Evolutionary conservation across 2,113 vertebrate species (phyloP).

Genomic region (Rafetus swinhoei): DNA sequence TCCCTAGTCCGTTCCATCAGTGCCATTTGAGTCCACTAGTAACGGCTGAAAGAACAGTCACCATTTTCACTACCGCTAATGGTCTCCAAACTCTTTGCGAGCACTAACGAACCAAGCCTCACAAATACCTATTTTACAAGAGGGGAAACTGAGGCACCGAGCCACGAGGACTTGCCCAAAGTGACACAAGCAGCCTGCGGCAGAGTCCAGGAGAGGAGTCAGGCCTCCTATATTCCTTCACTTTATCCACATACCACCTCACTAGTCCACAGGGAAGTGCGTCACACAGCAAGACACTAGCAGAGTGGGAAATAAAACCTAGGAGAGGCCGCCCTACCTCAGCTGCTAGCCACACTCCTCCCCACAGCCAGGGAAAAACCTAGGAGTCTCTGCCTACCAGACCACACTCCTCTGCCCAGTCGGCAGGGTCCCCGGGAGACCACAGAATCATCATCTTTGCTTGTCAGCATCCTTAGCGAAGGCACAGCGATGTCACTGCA

Average conservation of each 20-base stretch:
- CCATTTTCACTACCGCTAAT: background rate
- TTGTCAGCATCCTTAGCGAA: accelerated
- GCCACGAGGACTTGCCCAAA: background rate
- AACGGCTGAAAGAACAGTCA: background rate
- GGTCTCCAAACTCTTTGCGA: background rate
- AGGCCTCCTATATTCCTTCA: background rate
- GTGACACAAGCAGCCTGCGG: background rate
- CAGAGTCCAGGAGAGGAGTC: background rate
- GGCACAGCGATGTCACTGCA: accelerated
- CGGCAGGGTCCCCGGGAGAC: background rate
- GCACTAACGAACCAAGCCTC: background rate
- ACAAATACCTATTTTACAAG: background rate
- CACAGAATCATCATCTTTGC: accelerated
- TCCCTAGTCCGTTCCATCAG: background rate
- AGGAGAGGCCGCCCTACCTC: background rate
- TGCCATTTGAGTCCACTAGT: background rate
- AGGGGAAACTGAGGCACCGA: background rate
- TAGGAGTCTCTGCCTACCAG: accelerated
- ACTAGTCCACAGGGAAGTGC: background rate
- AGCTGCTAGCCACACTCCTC: background rate
- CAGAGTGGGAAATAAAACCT: background rate
- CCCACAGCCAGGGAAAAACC: background rate
- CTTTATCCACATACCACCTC: background rate
- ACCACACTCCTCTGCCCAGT: background rate
- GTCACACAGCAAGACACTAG: too few relatives aligned